Conservation (phyloP, 2,113 vertebrate genomes). For the Atractosteus spatula region DNA sequence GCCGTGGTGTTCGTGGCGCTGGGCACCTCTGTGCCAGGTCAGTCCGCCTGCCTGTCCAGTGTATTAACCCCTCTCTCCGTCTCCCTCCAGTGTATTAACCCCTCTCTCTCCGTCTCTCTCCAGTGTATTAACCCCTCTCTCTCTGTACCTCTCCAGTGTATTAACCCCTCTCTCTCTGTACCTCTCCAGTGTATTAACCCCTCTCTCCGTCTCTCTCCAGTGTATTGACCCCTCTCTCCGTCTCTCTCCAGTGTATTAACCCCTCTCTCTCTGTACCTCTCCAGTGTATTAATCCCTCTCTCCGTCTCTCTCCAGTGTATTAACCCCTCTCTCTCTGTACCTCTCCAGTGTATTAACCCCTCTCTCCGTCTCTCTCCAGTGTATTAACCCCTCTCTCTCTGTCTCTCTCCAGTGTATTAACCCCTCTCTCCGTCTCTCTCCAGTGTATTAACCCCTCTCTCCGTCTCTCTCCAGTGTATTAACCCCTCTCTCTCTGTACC, state of each 20-base stretch:
- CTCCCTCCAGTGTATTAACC: background rate
- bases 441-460: background rate
- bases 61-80: background rate
- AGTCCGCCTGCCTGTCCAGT: background rate
- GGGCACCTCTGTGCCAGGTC: constrained; percentile 79
- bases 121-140: background rate
- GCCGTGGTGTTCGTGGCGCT: constrained; percentile 80
- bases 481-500: background rate
- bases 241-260: constrained; percentile 10
- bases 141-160: background rate
- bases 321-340: background rate
- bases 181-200: background rate
- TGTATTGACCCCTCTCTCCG: constrained; percentile 8
- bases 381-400: background rate
- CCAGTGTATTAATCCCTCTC: background rate
- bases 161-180: background rate
- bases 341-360: background rate
- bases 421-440: constrained; percentile 19
- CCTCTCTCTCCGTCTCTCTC: background rate
- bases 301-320: too few relatives aligned
- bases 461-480: background rate
- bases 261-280: background rate
- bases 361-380: background rate
- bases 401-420: constrained; percentile 12
- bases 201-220: constrained; percentile 19